Evolutionary conservation across 2,888 invertebrate genomes (phyloP).

Genomic region (Neoascia interrupta): DNA sequence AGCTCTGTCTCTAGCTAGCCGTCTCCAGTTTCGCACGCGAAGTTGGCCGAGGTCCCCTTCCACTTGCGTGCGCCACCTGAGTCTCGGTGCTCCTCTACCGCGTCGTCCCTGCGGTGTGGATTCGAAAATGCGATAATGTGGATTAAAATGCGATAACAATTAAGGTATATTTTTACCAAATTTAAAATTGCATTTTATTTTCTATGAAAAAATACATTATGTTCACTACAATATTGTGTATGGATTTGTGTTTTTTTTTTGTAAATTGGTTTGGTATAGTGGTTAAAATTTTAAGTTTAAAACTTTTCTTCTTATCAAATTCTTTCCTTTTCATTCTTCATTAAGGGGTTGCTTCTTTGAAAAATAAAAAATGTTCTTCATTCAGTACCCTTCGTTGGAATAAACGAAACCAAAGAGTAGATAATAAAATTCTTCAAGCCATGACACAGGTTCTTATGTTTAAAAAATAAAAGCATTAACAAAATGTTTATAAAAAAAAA

Average conservation of each 20-base stretch:
- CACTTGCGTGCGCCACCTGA: no score
- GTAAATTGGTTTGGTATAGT: conserved; percentile 66
- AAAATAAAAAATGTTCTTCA: conserved; percentile 21
- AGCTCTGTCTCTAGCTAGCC: no score
- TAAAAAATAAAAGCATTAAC: neutral
- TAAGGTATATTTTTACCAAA: conserved; percentile 60
- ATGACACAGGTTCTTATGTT: conserved; percentile 18
- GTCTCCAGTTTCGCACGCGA: no score
- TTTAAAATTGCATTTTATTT: conserved; percentile 68
- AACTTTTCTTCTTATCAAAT: conserved; percentile 56
- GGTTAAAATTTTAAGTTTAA: conserved; percentile 50
- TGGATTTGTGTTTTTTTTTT: conserved; percentile 53
- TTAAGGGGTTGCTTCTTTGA: conserved; percentile 6
- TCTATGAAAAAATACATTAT: conserved; percentile 65
- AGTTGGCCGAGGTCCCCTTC: no score
- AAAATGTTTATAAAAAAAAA: conserved; percentile 5
- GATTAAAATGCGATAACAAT: no score
- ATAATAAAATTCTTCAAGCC: neutral
- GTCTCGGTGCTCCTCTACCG: no score
- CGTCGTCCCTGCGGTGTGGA: no score
- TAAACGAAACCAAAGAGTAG: conserved; percentile 35
- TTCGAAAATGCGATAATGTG: no score
- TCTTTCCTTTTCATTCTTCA: conserved; percentile 18
- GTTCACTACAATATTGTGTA: conserved; percentile 44
- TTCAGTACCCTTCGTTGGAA: conserved; percentile 42